These are phyloP conservation scores for Dipodomys stephensi DNA, from an alignment of 2,113 vertebrate species.

Conservation along the genomic window DNA sequence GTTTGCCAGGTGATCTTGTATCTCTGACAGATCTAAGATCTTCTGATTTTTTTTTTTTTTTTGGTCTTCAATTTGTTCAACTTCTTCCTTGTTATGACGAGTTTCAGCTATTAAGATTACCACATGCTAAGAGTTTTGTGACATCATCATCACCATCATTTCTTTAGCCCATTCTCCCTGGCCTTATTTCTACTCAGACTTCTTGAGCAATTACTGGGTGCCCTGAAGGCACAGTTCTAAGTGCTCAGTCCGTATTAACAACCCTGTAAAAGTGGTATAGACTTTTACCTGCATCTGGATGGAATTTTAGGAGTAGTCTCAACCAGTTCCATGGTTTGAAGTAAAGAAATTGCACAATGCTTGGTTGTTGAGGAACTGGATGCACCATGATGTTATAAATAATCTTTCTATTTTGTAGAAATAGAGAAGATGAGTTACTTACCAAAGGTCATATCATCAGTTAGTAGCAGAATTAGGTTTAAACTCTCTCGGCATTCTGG, in stretches of 20 bases:
- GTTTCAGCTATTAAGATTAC: not conserved
- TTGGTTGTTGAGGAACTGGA: not conserved
- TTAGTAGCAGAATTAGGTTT: conserved; percentile 7
- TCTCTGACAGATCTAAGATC: not conserved
- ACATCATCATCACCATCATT: not conserved
- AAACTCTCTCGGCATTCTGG: not conserved
- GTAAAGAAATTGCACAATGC: not conserved
- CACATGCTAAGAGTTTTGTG: not conserved
- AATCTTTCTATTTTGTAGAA: not conserved
- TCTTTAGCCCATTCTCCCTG: conserved; percentile 6
- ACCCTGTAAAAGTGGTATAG: not conserved
- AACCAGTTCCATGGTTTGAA: not conserved
- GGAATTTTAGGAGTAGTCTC: not conserved
- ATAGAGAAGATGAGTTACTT: conserved; percentile 22
- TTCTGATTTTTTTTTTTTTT: conserved; percentile 7
- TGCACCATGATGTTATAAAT: not conserved
- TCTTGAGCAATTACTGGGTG: not conserved
- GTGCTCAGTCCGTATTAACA: not conserved
- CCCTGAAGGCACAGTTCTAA: not conserved
- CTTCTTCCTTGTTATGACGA: not conserved
- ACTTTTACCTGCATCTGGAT: not conserved
- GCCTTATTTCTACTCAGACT: conserved; percentile 15
- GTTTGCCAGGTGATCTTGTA: not conserved
- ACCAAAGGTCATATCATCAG: not conserved
- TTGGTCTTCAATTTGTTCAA: not conserved